Conservation (phyloP, 2,888 invertebrate species). For the Apodemia duryi region DNA sequence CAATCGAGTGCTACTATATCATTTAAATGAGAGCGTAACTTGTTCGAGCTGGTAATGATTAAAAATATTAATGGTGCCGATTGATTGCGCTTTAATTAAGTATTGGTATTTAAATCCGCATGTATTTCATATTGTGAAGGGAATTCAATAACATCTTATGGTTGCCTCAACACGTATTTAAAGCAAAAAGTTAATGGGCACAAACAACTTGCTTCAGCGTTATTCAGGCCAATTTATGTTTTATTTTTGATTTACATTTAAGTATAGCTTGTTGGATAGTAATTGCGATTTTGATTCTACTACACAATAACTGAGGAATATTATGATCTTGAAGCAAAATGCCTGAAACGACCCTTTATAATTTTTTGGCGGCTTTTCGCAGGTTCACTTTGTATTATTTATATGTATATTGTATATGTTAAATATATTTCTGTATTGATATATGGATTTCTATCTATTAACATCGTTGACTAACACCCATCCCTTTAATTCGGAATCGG, state of each 20-base stretch:
- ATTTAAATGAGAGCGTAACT: background rate
- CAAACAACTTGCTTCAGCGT: conserved; percentile 8
- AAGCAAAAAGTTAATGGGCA: conserved; percentile 16
- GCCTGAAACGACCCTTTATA: background rate
- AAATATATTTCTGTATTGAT: too few relatives aligned
- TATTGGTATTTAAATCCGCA: conserved; percentile 11
- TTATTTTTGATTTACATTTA: conserved; percentile 13
- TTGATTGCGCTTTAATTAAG: conserved; percentile 9
- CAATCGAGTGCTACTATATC: background rate
- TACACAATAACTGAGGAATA: background rate
- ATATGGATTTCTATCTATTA: too few relatives aligned
- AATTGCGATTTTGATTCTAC: conserved; percentile 4
- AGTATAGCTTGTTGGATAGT: conserved; percentile 1
- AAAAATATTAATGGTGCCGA: conserved; percentile 7
- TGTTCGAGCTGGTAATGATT: background rate
- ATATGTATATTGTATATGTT: too few relatives aligned
- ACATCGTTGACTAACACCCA: too few relatives aligned
- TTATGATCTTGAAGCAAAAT: conserved; percentile 2
- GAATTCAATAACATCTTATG: conserved; percentile 12
- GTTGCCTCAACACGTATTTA: conserved; percentile 32
- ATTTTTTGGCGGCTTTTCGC: background rate
- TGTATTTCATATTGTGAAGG: conserved; percentile 13
- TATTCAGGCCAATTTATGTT: conserved; percentile 15
- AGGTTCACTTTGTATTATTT: too few relatives aligned
- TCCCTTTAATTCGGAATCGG: too few relatives aligned